Evolutionary conservation across 1,140 invertebrate species (phyloP), one percentile per base, ranked within the genome.

Genomic region (Cyphomyrmex costatus): DNA sequence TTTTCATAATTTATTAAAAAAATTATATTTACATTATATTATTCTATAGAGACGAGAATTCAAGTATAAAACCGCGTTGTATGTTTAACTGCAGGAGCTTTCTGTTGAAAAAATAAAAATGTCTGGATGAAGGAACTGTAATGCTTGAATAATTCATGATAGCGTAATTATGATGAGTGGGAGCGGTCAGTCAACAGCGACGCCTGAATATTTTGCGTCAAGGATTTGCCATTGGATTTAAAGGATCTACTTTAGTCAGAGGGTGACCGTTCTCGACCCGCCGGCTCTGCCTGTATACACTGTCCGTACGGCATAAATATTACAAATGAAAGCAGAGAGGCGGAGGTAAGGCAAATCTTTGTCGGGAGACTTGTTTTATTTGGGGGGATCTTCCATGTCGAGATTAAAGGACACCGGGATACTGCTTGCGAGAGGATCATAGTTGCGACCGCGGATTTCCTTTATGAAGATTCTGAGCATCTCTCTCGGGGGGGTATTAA

Each of bases 381-480:
- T 56, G 51, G 24, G 36, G 36, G 68, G 36, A 83, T 61, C 2
- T 49, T 61, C 56, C 36, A 27, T n/a, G 68, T 46, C 36, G 68
- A 83, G 68, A 83, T 74, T 83, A 74, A 74, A 73, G 68, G 36
- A 82, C 51, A 42, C 19, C 53, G 12, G 12, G 21, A 19, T 21
- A 60, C 53, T 27, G 24, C n/a, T 46, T 73, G 79, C 79, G 14
- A 46, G 53, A 82, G 66, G 68, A 74, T 83, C 66, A 73, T 36
- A 60, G 51, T 60, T 53, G 53, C 79, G 53, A 74, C 36, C 56
- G 24, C 68, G 79, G 79, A 74, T 83, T 83, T 83, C 42, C 68
- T 83, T 83, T 83, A 83, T 83, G 53, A 83, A 73, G 79, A 73
- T 42, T 82, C 79, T 65, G 33, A 73, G 53, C 66, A 46, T 2